These are phyloP conservation scores for Monodelphis domestica DNA, from an alignment of 2,797 vertebrate species.

Conservation along the genomic window DNA sequence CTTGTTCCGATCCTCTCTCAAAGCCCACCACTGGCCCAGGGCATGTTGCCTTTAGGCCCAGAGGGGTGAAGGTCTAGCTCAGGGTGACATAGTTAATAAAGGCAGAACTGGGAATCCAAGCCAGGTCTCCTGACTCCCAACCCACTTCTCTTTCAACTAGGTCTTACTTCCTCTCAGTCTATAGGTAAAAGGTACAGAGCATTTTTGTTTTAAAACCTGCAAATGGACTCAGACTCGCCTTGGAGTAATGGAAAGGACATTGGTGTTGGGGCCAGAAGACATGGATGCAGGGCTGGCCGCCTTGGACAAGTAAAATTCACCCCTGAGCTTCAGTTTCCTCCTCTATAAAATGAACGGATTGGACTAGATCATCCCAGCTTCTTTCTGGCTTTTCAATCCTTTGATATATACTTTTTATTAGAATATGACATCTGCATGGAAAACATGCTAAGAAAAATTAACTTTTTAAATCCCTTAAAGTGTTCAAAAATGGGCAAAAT, in stretches of 20 bases:
- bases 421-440: background rate
- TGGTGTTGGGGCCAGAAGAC: background rate
- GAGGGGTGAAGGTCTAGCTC: background rate
- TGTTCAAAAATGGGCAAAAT: background rate
- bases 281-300: background rate
- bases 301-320: background rate
- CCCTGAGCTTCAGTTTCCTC: background rate
- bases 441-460: background rate
- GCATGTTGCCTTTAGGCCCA: background rate
- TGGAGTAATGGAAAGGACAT: background rate
- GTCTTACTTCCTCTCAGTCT: background rate
- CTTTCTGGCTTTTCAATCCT: background rate
- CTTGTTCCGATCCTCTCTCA: background rate
- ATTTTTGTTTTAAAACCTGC: background rate
- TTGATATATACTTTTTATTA: background rate
- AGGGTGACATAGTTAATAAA: background rate
- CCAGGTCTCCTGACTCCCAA: background rate
- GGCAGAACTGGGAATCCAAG: background rate
- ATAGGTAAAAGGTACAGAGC: background rate
- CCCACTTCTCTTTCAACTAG: background rate
- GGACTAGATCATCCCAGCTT: background rate
- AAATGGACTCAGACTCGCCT: background rate
- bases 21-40: background rate
- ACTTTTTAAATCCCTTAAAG: background rate
- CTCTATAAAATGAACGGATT: background rate